These are phyloP conservation scores for Enchytraeus crypticus DNA, from an alignment of 2,888 invertebrate genomes.

Conservation along the genomic window DNA sequence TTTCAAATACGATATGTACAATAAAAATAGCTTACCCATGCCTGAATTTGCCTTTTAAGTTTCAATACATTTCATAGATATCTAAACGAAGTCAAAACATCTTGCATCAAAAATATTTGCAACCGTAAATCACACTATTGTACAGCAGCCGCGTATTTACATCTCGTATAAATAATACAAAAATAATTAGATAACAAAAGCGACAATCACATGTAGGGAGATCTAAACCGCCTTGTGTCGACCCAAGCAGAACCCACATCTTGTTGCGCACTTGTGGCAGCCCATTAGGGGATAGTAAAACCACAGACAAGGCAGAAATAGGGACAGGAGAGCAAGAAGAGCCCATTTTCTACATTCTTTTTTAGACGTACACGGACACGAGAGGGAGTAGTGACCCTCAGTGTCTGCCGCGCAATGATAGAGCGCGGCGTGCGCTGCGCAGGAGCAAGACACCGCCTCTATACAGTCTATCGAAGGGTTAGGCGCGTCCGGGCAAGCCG, in stretches of 20 bases:
- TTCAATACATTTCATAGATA: too few relatives aligned
- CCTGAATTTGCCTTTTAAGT: too few relatives aligned
- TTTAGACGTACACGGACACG: constrained; percentile 70
- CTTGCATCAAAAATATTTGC: too few relatives aligned
- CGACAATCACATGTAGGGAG: too few relatives aligned
- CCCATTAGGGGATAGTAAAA: constrained; percentile 80
- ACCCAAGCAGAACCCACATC: constrained; percentile 62
- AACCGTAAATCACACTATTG: too few relatives aligned
- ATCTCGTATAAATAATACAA: too few relatives aligned
- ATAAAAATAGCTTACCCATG: too few relatives aligned
- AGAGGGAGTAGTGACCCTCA: constrained; percentile 62
- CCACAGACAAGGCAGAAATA: constrained; percentile 86
- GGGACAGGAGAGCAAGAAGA: constrained; percentile 71
- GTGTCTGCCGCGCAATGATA: constrained; percentile 88
- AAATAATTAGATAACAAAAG: too few relatives aligned
- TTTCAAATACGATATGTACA: too few relatives aligned
- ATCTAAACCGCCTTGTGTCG: constrained; percentile 3
- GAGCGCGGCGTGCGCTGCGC: constrained; percentile 77
- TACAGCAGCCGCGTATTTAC: too few relatives aligned
- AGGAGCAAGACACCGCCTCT: constrained; percentile 72
- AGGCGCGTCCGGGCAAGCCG: constrained; percentile 65
- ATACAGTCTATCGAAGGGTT: constrained; percentile 69
- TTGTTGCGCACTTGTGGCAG: constrained; percentile 71
- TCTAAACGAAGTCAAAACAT: too few relatives aligned
- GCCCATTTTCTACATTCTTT: constrained; percentile 64